A percentile compares a stretch with the other conserved stretches of the same genome.
Evolutionary conservation across 2,113 vertebrate genomes (phyloP).

Genomic region (Tyrannus savana): DNA sequence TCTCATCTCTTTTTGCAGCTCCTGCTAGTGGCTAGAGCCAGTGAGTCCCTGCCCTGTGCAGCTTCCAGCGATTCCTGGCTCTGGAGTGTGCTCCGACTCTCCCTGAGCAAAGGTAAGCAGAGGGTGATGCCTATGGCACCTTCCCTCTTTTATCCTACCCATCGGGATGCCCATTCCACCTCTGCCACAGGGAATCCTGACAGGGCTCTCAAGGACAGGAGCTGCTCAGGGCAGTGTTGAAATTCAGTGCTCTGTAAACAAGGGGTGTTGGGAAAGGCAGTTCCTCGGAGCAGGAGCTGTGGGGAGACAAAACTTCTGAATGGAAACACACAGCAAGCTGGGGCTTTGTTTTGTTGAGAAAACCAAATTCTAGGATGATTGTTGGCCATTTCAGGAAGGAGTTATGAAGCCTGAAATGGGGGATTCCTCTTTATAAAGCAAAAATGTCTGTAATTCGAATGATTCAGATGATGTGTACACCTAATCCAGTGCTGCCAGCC

Average conservation of each 20-base stretch:
- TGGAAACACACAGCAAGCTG: fast-evolving
- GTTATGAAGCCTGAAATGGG: not conserved
- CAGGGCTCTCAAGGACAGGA: fast-evolving
- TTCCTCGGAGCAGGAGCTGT: not conserved
- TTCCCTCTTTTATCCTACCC: not conserved
- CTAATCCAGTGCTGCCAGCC: not conserved
- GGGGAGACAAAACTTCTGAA: not conserved
- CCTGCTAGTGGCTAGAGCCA: not conserved
- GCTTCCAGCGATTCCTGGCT: fast-evolving
- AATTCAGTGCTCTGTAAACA: not conserved
- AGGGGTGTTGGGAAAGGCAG: not conserved
- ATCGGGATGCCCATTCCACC: fast-evolving
- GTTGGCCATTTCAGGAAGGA: not conserved
- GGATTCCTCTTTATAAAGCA: not conserved
- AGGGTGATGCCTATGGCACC: not conserved
- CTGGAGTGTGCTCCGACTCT: fast-evolving
- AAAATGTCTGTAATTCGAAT: not conserved
- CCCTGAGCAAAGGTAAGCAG: not conserved
- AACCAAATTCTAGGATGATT: not conserved
- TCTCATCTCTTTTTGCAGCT: not conserved
- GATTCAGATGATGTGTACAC: not conserved
- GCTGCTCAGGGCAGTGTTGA: fast-evolving
- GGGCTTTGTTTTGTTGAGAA: not conserved
- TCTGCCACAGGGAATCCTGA: fast-evolving
- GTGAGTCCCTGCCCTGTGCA: fast-evolving